Base-by-base conservation (phyloP, 2,113 vertebrate species). In the Trichechus manatus region DNA sequence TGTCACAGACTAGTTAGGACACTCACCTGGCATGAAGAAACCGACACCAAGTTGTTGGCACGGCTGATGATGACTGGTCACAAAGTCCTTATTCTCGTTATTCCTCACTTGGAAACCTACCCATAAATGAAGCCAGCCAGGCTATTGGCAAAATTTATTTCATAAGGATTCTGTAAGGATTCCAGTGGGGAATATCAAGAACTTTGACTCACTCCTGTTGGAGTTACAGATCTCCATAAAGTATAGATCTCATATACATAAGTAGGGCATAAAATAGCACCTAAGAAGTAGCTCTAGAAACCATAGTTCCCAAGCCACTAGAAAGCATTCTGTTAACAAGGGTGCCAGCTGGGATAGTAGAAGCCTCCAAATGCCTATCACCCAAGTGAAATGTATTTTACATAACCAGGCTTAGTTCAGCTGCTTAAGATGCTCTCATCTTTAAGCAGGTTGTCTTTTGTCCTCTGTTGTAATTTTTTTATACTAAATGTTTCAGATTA, bases 401-500 rank as follows among this genome's bases (percentile, higher is more conserved):
- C 11, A 33, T n/a, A n/a, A 78, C 4, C 36, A 13, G 17, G 10
- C 59, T 77, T 66, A 36, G 9, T 91, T 93, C 64, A 89, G 75
- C 87, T 42, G 33, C 9, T 84, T 74, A 86, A 79, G 83, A 25
- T 87, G 42, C 85, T 64, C 93, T 94, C 39, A 78, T 77, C 64
- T 89, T 27, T 42, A 90, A 68, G 74, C 47, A 82, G n/a, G 50
- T 5, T 27, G 36, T 68, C 68, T 27, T 77, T 64, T 36, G 44
- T 74, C 64, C 59, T 25, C 27, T 70, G 27, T 74, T 87, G 56
- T 83, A 75, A 87, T 97, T 93, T 68, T 91, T 93, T 19, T 53
- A 95, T 89, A 93, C 22, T 14, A 61, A 15, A 88, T 91, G 85
- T 82, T 90, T 83, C 87, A 85, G 27, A 95, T 97, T 86, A 87